Evolutionary conservation across 92 coral and sea anemone genomes (phyloP).

Genomic region (Zoanthus sansibaricus): DNA sequence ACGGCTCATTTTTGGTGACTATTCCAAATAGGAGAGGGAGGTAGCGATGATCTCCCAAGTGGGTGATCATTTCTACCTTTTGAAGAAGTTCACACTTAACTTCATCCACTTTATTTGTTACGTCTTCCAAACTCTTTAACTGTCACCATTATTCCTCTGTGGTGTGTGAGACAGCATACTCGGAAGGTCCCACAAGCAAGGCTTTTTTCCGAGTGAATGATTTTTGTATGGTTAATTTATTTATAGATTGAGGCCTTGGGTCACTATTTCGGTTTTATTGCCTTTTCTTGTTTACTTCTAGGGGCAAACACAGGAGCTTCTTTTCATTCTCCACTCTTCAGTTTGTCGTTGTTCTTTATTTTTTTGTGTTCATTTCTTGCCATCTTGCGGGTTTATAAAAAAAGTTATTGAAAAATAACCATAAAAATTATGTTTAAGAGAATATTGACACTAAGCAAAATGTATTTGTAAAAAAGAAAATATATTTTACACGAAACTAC

Average conservation of each 20-base stretch:
- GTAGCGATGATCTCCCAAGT: neutral
- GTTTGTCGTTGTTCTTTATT: constrained; percentile 18
- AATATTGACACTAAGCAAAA: neutral
- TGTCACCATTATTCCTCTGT: neutral
- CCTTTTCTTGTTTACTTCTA: neutral
- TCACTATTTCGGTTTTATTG: neutral
- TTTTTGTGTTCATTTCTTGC: constrained; percentile 38
- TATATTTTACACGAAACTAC: constrained; percentile 10
- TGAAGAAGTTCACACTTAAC: neutral
- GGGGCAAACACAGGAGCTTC: neutral
- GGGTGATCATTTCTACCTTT: neutral
- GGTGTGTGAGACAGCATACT: neutral
- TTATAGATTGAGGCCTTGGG: neutral
- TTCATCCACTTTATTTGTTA: neutral
- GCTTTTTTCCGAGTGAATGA: constrained; percentile 2
- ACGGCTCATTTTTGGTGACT: neutral
- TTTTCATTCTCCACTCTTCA: neutral
- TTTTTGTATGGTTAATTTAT: neutral
- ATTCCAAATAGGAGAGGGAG: neutral
- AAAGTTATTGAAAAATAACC: neutral
- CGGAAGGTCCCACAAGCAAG: neutral
- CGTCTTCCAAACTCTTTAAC: neutral
- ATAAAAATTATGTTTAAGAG: neutral
- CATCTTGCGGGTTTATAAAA: constrained; percentile 10
- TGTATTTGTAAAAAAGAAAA: neutral